Evolutionary conservation across 2,113 vertebrate genomes (phyloP), one percentile per base, ranked within the genome.

Genomic region (Nesogale talazaci): DNA sequence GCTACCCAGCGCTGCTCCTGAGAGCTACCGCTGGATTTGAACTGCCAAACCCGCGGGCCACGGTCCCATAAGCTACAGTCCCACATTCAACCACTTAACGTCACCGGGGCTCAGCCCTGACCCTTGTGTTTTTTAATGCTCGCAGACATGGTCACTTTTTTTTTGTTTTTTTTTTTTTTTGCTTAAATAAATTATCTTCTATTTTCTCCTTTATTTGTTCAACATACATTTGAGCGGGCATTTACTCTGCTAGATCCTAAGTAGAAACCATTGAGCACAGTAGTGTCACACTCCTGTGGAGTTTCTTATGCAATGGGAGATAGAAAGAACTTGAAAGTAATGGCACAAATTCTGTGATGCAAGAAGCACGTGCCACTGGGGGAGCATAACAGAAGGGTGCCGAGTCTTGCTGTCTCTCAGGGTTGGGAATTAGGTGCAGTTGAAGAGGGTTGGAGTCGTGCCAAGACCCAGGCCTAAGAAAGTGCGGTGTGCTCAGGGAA

Each of bases 221-320:
- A 67, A 3, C 59, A 92, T 52, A 87, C 34, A 91, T 57, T 83
- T 61, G 17, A n/a, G 46, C 22, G 2, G 11, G 65, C 29, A n/a
- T 29, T 93, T 86, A 27, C 7, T 93, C n/a, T 90, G 27, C 40
- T 86, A 23, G 46, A 42, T 83, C 67, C 22, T 93, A 42, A 16
- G 27, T 90, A 89, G n/a, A 69, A 2, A 75, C 59, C 19, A 15
- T 82, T 90, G 80, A 67, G 77, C 61, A 86, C 65, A 78, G 36
- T 83, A 63, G 14, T 6, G 16, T 83, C 38, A 74, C 19, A 61
- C 0, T 34, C 19, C 42, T 93, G 27, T 84, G 77, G 23, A 69
- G 42, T 23, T 89, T 81, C 12, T 7, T 61, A 4, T 29, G 16
- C 82, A 52, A 80, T 57, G 38, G 19, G 52, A 83, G 25, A 20